phyloP scores from a whole-genome alignment of 2,888 invertebrate genomes.

The Netelia fuscicornis region DNA sequence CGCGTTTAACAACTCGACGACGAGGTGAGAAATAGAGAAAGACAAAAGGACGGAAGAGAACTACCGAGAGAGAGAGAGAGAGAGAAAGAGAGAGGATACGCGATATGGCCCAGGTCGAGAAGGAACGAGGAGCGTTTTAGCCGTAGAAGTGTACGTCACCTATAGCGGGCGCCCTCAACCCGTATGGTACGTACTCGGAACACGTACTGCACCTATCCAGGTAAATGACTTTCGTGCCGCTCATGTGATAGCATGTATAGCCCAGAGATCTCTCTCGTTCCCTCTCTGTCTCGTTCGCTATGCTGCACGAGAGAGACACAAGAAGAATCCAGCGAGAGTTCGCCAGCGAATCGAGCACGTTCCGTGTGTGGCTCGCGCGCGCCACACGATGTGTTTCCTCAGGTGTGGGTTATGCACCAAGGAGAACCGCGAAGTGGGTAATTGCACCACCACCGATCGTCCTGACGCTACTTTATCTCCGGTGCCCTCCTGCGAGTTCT shows the following conservation, averaged over 20 bases:
- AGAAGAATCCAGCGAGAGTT: conserved; percentile 47
- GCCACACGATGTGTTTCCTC: conserved; percentile 37
- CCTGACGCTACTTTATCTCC: conserved; percentile 64
- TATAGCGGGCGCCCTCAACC: conserved; percentile 28
- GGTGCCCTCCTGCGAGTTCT: conserved; percentile 48
- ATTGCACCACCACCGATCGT: conserved; percentile 63
- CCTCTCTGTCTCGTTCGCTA: not conserved
- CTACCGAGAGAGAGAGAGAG: conserved; percentile 18
- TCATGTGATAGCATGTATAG: conserved; percentile 41
- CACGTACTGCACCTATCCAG: conserved; percentile 66
- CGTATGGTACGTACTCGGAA: conserved; percentile 54
- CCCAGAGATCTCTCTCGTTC: conserved; percentile 24
- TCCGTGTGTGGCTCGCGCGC: conserved; percentile 23
- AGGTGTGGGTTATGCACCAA: conserved; percentile 25
- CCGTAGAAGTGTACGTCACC: conserved; percentile 41
- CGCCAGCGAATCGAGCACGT: conserved; percentile 61
- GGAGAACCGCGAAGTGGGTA: conserved; percentile 65
- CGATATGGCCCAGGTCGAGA: conserved; percentile 23
- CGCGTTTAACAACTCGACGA: conserved; percentile 72
- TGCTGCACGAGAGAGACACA: conserved; percentile 30
- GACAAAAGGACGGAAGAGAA: conserved; percentile 12
- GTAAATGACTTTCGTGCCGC: conserved; percentile 68
- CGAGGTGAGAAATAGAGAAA: conserved; percentile 61
- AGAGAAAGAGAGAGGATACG: conserved; percentile 1
- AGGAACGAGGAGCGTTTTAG: conserved; percentile 54